Evolutionary conservation across 2,888 invertebrate species (phyloP).

Genomic region (Himalopsyche kuldschensis): DNA sequence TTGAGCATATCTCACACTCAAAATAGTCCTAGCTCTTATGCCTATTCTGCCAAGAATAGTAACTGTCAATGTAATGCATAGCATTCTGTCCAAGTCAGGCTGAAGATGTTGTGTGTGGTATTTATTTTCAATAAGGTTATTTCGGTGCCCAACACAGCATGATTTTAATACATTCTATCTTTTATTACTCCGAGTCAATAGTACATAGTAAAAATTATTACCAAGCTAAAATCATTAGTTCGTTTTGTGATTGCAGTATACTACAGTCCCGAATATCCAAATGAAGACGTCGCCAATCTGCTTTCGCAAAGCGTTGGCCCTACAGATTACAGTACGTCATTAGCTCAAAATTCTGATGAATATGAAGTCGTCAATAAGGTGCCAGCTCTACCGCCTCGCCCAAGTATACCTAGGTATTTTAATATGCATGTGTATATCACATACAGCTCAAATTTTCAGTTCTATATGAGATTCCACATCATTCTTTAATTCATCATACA

Average conservation of each 20-base stretch:
- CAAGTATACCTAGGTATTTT: slow-evolving; percentile 61
- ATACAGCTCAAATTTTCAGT: background rate
- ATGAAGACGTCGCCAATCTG: slow-evolving; percentile 64
- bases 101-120: no score
- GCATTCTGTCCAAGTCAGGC: background rate
- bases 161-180: no score
- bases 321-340: slow-evolving; percentile 53
- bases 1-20: no score
- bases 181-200: no score
- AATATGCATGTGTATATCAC: background rate
- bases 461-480: background rate
- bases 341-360: slow-evolving; percentile 61
- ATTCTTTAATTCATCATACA: background rate
- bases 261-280: slow-evolving; percentile 60
- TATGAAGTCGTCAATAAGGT: slow-evolving; percentile 72
- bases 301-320: slow-evolving; percentile 61
- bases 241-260: slow-evolving; percentile 53
- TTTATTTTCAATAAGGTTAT: no score
- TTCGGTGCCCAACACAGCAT: no score
- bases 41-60: no score
- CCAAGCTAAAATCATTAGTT: no score
- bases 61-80: background rate
- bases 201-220: no score
- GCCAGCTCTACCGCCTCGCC: slow-evolving; percentile 70
- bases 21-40: no score